These are phyloP conservation scores for Pocillopora meandrina DNA, from an alignment of 92 coral and sea anemone genomes.

Conservation along the genomic window DNA sequence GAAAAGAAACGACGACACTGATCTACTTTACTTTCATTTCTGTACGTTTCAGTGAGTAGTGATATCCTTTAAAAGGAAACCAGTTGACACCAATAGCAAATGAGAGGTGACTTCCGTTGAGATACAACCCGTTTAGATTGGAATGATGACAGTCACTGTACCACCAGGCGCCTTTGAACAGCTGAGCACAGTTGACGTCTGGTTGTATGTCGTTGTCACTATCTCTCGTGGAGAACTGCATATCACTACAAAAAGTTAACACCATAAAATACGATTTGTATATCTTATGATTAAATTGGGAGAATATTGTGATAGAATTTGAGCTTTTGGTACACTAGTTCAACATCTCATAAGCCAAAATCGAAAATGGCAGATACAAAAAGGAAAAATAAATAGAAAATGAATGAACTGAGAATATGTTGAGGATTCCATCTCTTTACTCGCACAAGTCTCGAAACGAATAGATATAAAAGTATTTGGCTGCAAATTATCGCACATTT, in stretches of 20 bases:
- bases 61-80: neutral
- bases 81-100: neutral
- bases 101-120: neutral
- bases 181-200: neutral
- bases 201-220: neutral
- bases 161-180: conserved; percentile 25
- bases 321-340: too few relatives aligned
- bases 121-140: conserved; percentile 16
- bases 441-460: too few relatives aligned
- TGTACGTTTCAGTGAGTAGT: neutral
- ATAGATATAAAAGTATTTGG: too few relatives aligned
- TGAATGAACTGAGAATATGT: too few relatives aligned
- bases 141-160: neutral
- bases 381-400: too few relatives aligned
- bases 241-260: neutral
- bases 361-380: too few relatives aligned
- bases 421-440: too few relatives aligned
- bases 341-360: too few relatives aligned
- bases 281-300: too few relatives aligned
- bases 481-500: too few relatives aligned
- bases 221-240: conserved; percentile 13
- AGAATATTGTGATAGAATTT: too few relatives aligned
- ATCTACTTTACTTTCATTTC: neutral
- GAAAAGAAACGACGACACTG: neutral
- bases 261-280: neutral